phyloP scores from a whole-genome alignment of 2,888 invertebrate species.

The Aleiodes leptofemur region DNA sequence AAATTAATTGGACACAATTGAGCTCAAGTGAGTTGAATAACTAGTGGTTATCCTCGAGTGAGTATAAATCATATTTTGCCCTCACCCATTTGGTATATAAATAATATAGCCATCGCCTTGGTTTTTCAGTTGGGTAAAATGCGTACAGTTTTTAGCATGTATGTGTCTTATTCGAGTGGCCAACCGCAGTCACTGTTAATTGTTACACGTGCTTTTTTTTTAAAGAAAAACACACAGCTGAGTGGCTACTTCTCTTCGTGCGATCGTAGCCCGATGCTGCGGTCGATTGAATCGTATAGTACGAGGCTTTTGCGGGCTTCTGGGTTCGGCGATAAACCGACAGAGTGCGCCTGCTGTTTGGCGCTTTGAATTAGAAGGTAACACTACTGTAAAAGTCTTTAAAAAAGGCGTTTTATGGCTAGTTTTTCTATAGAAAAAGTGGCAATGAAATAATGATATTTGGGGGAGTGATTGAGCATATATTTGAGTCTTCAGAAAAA shows the following conservation, averaged over 20 bases:
- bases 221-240: background rate
- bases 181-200: slow-evolving; percentile 15
- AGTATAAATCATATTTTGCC: slow-evolving; percentile 54
- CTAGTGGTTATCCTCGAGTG: slow-evolving; percentile 41
- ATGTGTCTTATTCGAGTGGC: slow-evolving; percentile 22
- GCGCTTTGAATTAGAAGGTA: background rate
- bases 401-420: no score
- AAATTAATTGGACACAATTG: slow-evolving; percentile 43
- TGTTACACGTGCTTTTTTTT: slow-evolving; percentile 23
- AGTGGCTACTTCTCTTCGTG: background rate
- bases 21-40: slow-evolving; percentile 43
- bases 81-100: slow-evolving; percentile 37
- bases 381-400: no score
- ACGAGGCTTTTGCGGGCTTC: background rate
- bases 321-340: slow-evolving; percentile 24
- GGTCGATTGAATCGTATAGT: slow-evolving; percentile 19
- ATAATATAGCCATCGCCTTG: slow-evolving; percentile 31
- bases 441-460: no score
- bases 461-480: no score
- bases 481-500: no score
- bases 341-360: slow-evolving; percentile 44
- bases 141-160: background rate
- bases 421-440: no score
- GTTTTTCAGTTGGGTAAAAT: background rate
- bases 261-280: slow-evolving; percentile 28